phyloP scores from a whole-genome alignment of 2,797 vertebrate genomes.

The Rhabdophis nuchalis region DNA sequence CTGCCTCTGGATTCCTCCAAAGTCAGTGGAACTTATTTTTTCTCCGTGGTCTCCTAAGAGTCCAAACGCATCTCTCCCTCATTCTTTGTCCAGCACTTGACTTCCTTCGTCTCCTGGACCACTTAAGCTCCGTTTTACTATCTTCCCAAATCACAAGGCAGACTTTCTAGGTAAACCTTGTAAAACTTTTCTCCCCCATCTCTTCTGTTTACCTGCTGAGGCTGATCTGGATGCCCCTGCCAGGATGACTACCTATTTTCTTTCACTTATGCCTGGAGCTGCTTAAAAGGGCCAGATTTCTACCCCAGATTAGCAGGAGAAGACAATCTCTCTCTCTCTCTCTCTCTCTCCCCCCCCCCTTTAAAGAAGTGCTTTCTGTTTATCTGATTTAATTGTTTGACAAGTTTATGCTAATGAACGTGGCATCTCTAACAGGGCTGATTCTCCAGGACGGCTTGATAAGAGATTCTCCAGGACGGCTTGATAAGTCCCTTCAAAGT shows the following conservation, averaged over 20 bases:
- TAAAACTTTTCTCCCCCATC: neutral
- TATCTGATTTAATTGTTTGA: neutral
- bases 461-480: accelerated
- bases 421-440: neutral
- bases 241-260: neutral
- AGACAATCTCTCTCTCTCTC: neutral
- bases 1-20: neutral
- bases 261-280: neutral
- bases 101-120: neutral
- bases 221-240: no score
- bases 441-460: accelerated
- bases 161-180: neutral
- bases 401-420: neutral
- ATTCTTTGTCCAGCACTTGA: neutral
- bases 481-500: accelerated
- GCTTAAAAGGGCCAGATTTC: neutral
- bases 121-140: neutral
- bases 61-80: neutral
- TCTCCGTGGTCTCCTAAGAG: neutral
- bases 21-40: neutral
- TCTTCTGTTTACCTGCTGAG: neutral
- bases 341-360: no score
- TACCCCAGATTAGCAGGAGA: accelerated
- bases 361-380: neutral
- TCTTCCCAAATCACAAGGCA: neutral